Conservation (phyloP, 2,797 vertebrate species). For the Sparidentex hasta region DNA sequence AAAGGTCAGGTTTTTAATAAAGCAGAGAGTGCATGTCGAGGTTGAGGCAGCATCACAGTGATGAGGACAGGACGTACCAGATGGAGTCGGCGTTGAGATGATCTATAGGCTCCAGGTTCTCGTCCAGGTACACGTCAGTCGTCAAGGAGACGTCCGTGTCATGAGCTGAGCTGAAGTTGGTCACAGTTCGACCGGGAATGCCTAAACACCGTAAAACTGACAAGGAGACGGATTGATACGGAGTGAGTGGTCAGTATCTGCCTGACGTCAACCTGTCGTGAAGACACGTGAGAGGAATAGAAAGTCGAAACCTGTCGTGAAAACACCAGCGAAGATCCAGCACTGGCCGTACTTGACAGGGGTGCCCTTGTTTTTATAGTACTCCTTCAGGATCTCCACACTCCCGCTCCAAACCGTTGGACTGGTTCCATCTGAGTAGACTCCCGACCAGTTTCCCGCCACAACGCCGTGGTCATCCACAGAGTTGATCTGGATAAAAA, state of each 20-base stretch:
- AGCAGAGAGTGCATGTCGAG: not conserved
- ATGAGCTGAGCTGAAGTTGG: slow-evolving; percentile 94
- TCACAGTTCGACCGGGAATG: slow-evolving; percentile 90
- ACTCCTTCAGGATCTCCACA: slow-evolving; percentile 89
- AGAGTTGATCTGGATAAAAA: slow-evolving; percentile 87
- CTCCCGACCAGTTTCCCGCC: slow-evolving; percentile 91
- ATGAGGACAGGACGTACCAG: slow-evolving; percentile 63
- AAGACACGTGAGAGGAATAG: not conserved
- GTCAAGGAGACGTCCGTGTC: slow-evolving; percentile 94
- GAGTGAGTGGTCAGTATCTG: not conserved
- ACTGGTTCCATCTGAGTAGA: slow-evolving; percentile 86
- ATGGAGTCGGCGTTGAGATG: slow-evolving; percentile 89
- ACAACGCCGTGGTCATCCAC: slow-evolving; percentile 90
- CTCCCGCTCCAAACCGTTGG: slow-evolving; percentile 92
- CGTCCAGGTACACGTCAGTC: slow-evolving; percentile 93
- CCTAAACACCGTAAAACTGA: slow-evolving; percentile 93
- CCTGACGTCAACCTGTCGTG: not conserved
- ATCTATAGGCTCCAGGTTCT: slow-evolving; percentile 89
- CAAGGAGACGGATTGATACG: not conserved
- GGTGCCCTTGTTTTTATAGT: slow-evolving; percentile 75
- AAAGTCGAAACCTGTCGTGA: slow-evolving; percentile 85
- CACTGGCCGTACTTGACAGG: slow-evolving; percentile 92
- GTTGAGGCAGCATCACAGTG: too few relatives aligned
- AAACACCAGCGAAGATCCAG: slow-evolving; percentile 92
- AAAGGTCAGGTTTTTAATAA: slow-evolving; percentile 20